Base-by-base conservation (phyloP, 1,140 invertebrate genomes). In the Ostrea denselamellosa region DNA sequence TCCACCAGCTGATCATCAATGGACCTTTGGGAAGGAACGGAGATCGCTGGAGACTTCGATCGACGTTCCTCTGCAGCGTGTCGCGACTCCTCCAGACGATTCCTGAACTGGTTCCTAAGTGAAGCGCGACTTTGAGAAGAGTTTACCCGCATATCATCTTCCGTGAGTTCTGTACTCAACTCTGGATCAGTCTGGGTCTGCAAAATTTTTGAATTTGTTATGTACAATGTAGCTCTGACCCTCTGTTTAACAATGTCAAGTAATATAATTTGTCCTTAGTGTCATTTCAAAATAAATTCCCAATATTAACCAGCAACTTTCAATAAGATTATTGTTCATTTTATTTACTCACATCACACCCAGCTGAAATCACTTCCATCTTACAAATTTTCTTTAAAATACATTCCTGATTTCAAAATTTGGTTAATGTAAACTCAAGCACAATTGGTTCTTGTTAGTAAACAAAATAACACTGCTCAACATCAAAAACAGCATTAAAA, bases 1-100 rank as follows among this genome's bases (percentile, higher is more conserved):
- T 94, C 92, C 17, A 93, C 86, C 0, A 93, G 89, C 83, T 93
- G 89, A 28, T 93, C 92, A 53, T 93, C 91, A 0, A 93, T 44
- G 0, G 92, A 93, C 25, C 90, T 85, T n/a, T 91, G 91, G 5
- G 92, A 89, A 34, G 91, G 91, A 0, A 94, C 83, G 1, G 89
- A 87, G 17, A 94, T 90, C 2, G 87, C 91, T 0, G 94, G 93
- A 25, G 93, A 92, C n/a, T 93, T 93, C 17, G 92, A 88, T 17
- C 93, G 81, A 10, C 94, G 62, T 0, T 93, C 92, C 52, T 93
- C 93, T 0, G 92, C 91, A 0, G 91, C 92, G 2, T 84, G 62
- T 25, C 91, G 89, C 10, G 91, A 90, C 77, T 93, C 93, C 17
- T 91, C 92, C 22, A 94, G 65, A n/a, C 90, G 91, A 34, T 85